Conservation (phyloP, 2,888 invertebrate genomes). For the Palloptera scutellata region DNA sequence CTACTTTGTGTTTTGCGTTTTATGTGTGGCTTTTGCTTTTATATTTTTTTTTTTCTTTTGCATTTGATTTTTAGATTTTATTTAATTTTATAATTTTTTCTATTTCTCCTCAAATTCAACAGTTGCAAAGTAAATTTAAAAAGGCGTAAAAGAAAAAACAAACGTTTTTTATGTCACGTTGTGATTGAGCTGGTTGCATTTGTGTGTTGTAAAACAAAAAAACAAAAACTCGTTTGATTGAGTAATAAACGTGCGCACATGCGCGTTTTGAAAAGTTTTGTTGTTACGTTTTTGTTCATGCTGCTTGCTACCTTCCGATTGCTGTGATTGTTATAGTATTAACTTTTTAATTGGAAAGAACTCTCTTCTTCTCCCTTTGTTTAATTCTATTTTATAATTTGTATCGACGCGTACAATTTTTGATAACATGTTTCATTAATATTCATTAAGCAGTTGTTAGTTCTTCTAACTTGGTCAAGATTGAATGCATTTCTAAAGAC, state of each 20-base stretch:
- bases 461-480: too few relatives aligned
- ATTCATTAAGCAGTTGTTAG: too few relatives aligned
- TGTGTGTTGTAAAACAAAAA: neutral
- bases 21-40: neutral
- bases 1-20: conserved; percentile 28
- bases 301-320: neutral
- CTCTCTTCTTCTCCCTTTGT: too few relatives aligned
- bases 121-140: neutral
- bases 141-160: neutral
- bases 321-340: neutral
- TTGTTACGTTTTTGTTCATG: neutral
- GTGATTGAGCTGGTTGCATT: neutral
- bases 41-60: conserved; percentile 2
- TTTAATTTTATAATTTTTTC: neutral
- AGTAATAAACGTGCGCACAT: neutral
- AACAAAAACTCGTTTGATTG: neutral
- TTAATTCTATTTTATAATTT: too few relatives aligned
- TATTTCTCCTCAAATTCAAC: neutral
- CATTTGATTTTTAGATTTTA: neutral
- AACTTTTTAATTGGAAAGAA: too few relatives aligned
- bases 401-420: too few relatives aligned
- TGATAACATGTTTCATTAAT: too few relatives aligned
- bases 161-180: neutral
- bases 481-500: too few relatives aligned
- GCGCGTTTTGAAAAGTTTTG: neutral